Conservation (phyloP, 2,888 invertebrate genomes). For the Endomychus coccineus region DNA sequence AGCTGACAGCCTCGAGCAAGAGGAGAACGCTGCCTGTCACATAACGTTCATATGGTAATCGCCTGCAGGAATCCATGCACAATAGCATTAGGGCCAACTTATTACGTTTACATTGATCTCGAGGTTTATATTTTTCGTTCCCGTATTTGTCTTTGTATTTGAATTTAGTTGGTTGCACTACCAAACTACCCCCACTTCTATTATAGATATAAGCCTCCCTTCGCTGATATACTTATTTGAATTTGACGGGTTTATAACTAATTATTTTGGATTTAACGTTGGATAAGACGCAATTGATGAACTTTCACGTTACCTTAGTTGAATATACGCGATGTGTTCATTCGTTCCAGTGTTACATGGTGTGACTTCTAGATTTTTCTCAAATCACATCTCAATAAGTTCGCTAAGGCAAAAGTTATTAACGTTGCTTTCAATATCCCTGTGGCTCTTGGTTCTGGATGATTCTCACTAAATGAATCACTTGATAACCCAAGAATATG, state of each 20-base stretch:
- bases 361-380: too few relatives aligned
- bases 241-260: constrained; percentile 28
- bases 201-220: not conserved
- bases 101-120: constrained; percentile 47
- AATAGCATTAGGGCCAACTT: constrained; percentile 46
- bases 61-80: constrained; percentile 45
- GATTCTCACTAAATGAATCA: too few relatives aligned
- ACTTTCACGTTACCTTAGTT: too few relatives aligned
- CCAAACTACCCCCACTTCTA: constrained; percentile 16
- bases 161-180: constrained; percentile 41
- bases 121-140: constrained; percentile 45
- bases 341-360: too few relatives aligned
- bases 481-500: too few relatives aligned
- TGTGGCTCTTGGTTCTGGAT: too few relatives aligned
- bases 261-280: constrained; percentile 26
- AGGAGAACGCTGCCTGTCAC: constrained; percentile 29
- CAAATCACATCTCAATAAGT: too few relatives aligned
- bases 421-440: too few relatives aligned
- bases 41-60: constrained; percentile 44
- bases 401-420: too few relatives aligned
- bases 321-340: too few relatives aligned
- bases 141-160: constrained; percentile 44
- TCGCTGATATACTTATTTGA: constrained; percentile 23
- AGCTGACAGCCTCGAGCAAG: constrained; percentile 2
- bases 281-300: constrained; percentile 13